A percentile compares a stretch with the other conserved stretches of the same genome.
Evolutionary conservation across 2,113 vertebrate genomes (phyloP).

Genomic region (Solenodon paradoxus): DNA sequence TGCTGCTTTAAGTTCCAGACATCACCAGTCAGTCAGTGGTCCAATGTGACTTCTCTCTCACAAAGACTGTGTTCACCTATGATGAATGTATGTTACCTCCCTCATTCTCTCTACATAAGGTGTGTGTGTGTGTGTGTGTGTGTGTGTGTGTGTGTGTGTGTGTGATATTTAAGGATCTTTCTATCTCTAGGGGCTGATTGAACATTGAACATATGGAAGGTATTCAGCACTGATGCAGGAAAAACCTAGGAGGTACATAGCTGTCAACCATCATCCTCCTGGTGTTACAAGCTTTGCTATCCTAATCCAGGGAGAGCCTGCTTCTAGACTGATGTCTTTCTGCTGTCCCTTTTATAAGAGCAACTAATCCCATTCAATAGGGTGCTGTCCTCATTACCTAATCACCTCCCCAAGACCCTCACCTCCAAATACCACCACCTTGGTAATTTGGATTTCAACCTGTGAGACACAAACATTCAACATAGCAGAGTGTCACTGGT

Average conservation of each 20-base stretch:
- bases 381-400: background rate
- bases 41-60: background rate
- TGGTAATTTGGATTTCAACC: background rate
- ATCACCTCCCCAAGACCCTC: background rate
- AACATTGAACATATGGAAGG: background rate
- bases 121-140: background rate
- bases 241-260: background rate
- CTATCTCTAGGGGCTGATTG: background rate
- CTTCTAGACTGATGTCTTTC: background rate
- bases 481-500: background rate
- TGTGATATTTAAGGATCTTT: background rate
- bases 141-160: background rate
- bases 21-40: too few species aligned
- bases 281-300: background rate
- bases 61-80: background rate
- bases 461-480: background rate
- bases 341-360: background rate
- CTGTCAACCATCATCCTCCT: background rate
- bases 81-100: background rate
- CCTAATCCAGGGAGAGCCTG: background rate
- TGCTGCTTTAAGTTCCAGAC: background rate
- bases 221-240: background rate
- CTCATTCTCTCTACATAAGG: background rate
- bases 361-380: background rate
- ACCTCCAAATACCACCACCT: background rate